Conservation (phyloP, 1,140 invertebrate species). For the Trichonephila inaurata region DNA sequence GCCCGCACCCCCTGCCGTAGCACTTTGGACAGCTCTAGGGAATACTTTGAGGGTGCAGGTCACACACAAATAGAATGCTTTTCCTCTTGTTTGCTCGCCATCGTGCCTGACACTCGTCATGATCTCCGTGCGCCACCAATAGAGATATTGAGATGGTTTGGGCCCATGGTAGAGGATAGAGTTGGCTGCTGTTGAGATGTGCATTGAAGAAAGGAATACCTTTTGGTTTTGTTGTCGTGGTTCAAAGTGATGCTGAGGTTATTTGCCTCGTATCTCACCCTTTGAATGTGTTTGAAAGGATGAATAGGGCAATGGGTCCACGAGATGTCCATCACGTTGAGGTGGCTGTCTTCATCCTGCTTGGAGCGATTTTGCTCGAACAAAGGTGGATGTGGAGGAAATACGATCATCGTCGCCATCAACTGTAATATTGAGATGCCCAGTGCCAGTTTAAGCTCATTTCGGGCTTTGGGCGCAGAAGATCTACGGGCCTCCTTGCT, state of each 20-base stretch:
- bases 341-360: no score
- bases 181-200: neutral
- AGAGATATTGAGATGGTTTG: constrained; percentile 39
- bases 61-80: constrained; percentile 24
- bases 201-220: neutral
- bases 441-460: no score
- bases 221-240: neutral
- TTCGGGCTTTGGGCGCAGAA: no score
- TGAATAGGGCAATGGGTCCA: no score
- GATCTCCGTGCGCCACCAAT: neutral
- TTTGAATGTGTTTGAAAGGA: no score
- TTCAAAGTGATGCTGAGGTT: neutral
- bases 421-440: no score
- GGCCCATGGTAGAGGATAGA: neutral
- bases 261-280: neutral
- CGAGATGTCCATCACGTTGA: no score
- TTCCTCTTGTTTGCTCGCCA: constrained; percentile 49
- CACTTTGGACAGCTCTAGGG: constrained; percentile 1
- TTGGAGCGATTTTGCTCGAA: no score
- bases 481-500: no score
- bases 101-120: neutral
- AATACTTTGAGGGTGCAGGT: constrained; percentile 48
- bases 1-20: neutral
- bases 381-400: no score
- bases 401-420: no score